Percentiles rank a stretch among this genome's conserved stretches.
phyloP scores from a whole-genome alignment of 2,888 invertebrate species.

The Pachymerium ferrugineum region DNA sequence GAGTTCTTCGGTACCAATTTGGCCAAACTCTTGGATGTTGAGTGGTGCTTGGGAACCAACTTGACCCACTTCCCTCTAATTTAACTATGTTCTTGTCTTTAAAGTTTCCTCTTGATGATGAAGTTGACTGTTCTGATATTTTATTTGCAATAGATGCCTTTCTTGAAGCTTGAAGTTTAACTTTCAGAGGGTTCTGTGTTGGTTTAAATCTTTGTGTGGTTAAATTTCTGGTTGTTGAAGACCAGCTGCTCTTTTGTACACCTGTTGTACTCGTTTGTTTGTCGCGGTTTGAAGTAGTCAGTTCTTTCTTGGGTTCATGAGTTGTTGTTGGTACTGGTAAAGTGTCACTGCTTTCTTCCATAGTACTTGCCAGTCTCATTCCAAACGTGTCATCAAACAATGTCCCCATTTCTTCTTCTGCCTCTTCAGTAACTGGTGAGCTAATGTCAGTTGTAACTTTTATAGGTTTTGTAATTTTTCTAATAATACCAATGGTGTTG shows the following conservation, averaged over 20 bases:
- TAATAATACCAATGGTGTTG: no score
- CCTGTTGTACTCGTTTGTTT: no score
- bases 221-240: no score
- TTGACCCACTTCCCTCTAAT: background rate
- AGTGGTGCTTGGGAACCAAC: background rate
- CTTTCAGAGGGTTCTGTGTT: no score
- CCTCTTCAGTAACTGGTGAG: background rate
- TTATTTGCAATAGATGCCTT: no score
- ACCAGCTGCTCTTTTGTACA: no score
- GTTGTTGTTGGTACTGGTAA: background rate
- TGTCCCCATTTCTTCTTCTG: background rate
- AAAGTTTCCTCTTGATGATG: background rate
- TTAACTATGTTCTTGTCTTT: background rate
- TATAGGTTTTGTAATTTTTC: background rate
- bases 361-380: background rate
- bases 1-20: background rate
- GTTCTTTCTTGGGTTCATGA: background rate
- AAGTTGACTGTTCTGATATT: background rate
- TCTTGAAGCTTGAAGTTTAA: no score
- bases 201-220: no score
- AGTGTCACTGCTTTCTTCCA: background rate
- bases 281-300: no score
- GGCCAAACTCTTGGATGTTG: background rate
- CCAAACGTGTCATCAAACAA: background rate
- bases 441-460: background rate